Conservation (phyloP, 2,797 vertebrate genomes). For the Muraenolepis orangiensis region DNA sequence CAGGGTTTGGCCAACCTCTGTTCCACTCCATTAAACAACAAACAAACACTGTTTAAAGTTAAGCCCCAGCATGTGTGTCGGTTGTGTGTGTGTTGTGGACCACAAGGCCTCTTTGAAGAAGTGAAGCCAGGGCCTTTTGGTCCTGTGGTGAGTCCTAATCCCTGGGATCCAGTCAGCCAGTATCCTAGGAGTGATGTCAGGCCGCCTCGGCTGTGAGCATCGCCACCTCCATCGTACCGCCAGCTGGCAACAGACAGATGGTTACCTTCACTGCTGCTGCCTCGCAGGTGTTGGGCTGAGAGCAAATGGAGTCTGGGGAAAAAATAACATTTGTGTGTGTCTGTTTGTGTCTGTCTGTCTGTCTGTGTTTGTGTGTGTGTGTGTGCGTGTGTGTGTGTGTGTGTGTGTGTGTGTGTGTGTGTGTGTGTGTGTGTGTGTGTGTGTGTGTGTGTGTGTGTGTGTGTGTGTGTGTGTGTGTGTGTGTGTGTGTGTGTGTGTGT, state of each 20-base stretch:
- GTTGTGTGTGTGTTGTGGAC: background rate
- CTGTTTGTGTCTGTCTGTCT: slow-evolving; percentile 28
- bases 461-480: slow-evolving; percentile 48
- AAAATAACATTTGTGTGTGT: slow-evolving; percentile 70
- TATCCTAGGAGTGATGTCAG: slow-evolving; percentile 13
- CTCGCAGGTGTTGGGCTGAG: slow-evolving; percentile 71
- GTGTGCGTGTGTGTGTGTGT: slow-evolving; percentile 41
- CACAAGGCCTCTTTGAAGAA: background rate
- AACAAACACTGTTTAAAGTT: background rate
- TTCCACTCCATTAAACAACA: background rate
- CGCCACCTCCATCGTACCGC: slow-evolving; percentile 8
- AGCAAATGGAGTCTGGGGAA: slow-evolving; percentile 41
- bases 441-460: slow-evolving; percentile 38
- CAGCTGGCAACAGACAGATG: slow-evolving; percentile 50
- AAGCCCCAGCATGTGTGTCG: background rate
- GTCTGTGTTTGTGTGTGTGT: slow-evolving; percentile 50
- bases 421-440: slow-evolving; percentile 40
- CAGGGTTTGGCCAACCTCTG: background rate
- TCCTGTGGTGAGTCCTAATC: background rate
- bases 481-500: slow-evolving; percentile 41
- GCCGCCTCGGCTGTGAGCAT: slow-evolving; percentile 18
- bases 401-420: slow-evolving; percentile 43
- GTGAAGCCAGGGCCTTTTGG: background rate
- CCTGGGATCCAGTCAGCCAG: slow-evolving; percentile 1
- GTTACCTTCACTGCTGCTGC: slow-evolving; percentile 51